These are phyloP conservation scores for Clytia hemisphaerica DNA, from an alignment of 30 jellyfish, hydroid and myxozoan species.

Conservation along the genomic window DNA sequence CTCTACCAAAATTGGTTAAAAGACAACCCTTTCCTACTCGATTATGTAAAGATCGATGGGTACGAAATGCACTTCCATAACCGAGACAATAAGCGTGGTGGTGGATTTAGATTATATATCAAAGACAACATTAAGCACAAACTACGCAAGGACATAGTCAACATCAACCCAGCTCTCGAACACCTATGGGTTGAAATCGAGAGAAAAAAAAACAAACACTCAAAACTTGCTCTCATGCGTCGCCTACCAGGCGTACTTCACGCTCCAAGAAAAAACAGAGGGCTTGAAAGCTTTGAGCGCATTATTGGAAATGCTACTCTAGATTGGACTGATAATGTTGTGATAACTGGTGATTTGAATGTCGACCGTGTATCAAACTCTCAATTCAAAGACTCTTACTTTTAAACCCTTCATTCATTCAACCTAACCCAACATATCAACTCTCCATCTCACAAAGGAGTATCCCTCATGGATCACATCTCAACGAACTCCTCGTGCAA, in stretches of 20 bases:
- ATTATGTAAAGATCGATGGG: too few relatives aligned
- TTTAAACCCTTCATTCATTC: conserved; percentile 33
- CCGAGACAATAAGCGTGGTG: conserved; percentile 43
- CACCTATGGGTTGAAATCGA: conserved; percentile 61
- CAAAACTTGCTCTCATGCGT: conserved; percentile 40
- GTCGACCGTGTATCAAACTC: too few relatives aligned
- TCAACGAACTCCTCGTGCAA: conserved; percentile 30
- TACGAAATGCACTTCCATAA: too few relatives aligned
- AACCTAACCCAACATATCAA: conserved; percentile 47
- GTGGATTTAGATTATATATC: conserved; percentile 59
- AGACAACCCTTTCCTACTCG: too few relatives aligned
- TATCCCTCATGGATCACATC: conserved; percentile 61
- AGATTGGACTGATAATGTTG: conserved; percentile 14
- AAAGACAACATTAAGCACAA: conserved; percentile 37
- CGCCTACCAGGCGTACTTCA: conserved; percentile 13
- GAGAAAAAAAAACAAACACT: conserved; percentile 54
- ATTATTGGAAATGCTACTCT: conserved; percentile 13
- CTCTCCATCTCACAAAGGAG: conserved; percentile 47
- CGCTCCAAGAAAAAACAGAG: conserved; percentile 11
- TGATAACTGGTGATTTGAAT: conserved; percentile 55
- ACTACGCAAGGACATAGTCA: conserved; percentile 45
- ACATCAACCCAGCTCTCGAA: conserved; percentile 49
- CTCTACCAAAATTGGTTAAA: too few relatives aligned
- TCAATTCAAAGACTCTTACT: conserved; percentile 12
- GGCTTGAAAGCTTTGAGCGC: conserved; percentile 17